Base-by-base conservation (phyloP, 2,888 invertebrate genomes). In the Ochlodes sylvanus region DNA sequence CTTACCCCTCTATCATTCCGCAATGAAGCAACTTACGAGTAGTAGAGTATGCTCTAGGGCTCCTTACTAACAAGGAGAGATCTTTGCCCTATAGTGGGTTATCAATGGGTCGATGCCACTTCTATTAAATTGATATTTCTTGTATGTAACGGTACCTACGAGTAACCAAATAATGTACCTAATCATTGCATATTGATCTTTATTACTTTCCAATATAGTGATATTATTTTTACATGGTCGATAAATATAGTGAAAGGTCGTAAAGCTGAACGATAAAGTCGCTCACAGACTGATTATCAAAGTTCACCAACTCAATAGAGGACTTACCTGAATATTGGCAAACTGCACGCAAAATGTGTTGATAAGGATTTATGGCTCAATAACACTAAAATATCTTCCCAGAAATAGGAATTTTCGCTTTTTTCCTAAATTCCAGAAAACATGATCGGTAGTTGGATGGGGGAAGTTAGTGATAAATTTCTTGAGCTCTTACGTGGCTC, bases 381-480 rank as follows among this genome's bases (percentile, higher is more conserved):
- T 90, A 90, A 90, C 87, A 87, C 88, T 90, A 88, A 89, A 89
- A 89, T 89, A 88, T 90, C 89, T 86, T 88, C 87, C 85, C 84
- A 88, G 89, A 5, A 12, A 6, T 9, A 7, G 38, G 38, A 38
- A 38, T 38, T 38, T 10, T 38, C 10, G 27, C 38, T 10, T 38
- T 38, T 38, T 12, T 38, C 12, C 38, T 12, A 38, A 12, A 38
- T 38, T 38, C 10, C 9, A 38, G 12, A 12, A 12, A 38, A 3
- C 3, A 12, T 38, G 9, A 12, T 9, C 12, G 10, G 12, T 38
- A 38, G 10, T 38, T 38, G 12, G 9, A 34, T 34, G 9, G 9
- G 32, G 32, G 6, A 5, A 34, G 1, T 9, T 34, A 34, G 7
- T 34, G 4, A 9, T 9, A 34, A 32, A 32, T 32, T 38, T 9